These are phyloP conservation scores for Deilephila elpenor DNA, from an alignment of 2,888 invertebrate genomes.

Conservation along the genomic window DNA sequence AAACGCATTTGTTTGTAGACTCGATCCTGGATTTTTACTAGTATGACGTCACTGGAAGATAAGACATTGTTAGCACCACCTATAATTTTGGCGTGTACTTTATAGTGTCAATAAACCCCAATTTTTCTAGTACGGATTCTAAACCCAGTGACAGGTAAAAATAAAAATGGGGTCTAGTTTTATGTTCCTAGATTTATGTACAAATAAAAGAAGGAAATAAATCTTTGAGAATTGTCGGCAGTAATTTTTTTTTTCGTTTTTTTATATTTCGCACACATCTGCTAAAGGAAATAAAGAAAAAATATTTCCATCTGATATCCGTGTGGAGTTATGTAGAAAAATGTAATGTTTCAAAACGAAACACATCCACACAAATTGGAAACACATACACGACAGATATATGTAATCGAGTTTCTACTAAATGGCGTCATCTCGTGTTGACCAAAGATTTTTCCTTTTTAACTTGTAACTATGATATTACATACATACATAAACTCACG, in stretches of 20 bases:
- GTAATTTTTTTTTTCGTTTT: background rate
- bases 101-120: slow-evolving; percentile 18
- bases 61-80: background rate
- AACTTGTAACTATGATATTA: too few species aligned
- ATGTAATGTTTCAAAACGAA: too few species aligned
- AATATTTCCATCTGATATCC: background rate
- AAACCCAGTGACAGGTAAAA: background rate
- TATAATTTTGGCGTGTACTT: slow-evolving; percentile 9
- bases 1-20: background rate
- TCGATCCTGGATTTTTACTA: background rate
- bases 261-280: background rate
- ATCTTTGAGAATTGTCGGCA: slow-evolving; percentile 8
- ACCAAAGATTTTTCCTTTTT: background rate
- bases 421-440: background rate
- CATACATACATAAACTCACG: too few species aligned
- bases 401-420: background rate
- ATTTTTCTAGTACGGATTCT: background rate
- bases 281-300: background rate
- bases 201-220: slow-evolving; percentile 12
- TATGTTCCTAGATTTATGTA: slow-evolving; percentile 14
- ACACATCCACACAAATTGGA: background rate
- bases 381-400: background rate
- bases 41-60: background rate
- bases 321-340: background rate
- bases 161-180: slow-evolving; percentile 18